Conservation (phyloP, 2,797 vertebrate species). For the Pipistrellus pipistrellus region DNA sequence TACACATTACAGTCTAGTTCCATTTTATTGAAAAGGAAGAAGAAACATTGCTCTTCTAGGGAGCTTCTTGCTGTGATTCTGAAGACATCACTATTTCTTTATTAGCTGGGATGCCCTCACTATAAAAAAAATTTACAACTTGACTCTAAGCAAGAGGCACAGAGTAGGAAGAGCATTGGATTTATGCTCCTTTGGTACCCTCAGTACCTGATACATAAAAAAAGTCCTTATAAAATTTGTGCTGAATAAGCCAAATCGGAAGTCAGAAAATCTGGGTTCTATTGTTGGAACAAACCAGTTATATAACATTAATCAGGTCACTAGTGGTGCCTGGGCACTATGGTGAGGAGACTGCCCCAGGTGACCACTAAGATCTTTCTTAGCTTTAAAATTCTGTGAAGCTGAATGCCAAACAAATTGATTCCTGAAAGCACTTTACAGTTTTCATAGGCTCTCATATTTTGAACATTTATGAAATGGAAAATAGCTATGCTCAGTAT, state of each 20-base stretch:
- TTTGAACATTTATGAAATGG: slow-evolving; percentile 1
- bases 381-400: slow-evolving; percentile 34
- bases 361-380: background rate
- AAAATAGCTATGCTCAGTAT: background rate
- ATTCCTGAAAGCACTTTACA: background rate
- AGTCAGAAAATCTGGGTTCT: background rate
- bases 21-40: background rate
- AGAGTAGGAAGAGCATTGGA: background rate
- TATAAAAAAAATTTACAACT: slow-evolving; percentile 47
- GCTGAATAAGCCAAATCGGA: background rate
- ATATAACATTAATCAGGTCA: background rate
- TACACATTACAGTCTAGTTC: background rate
- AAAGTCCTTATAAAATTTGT: slow-evolving; percentile 47
- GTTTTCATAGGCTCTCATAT: background rate
- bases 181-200: slow-evolving; percentile 4
- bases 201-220: background rate
- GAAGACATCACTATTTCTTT: slow-evolving; percentile 29
- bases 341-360: background rate
- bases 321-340: background rate
- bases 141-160: background rate
- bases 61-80: background rate
- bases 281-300: background rate
- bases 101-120: background rate
- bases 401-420: slow-evolving; percentile 1
- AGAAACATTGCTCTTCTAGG: background rate